phyloP scores from a whole-genome alignment of 2,888 invertebrate species.

The Orchesella flavescens region DNA sequence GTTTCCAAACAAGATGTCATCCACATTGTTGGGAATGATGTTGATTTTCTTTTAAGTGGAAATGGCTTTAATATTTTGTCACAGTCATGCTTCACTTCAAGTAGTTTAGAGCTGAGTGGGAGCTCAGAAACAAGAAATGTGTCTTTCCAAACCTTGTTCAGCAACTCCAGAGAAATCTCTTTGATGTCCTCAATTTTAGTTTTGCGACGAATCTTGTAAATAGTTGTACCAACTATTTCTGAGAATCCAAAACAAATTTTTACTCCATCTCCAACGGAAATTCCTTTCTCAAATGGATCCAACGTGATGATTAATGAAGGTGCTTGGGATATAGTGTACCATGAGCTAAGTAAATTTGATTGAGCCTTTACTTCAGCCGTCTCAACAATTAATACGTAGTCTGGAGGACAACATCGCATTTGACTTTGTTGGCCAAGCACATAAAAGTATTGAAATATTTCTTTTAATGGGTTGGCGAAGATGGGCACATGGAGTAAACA shows the following conservation, averaged over 20 bases:
- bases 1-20: background rate
- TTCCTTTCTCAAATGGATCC: background rate
- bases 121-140: too few relatives aligned
- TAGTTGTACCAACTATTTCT: background rate
- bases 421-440: background rate
- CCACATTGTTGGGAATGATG: background rate
- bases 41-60: background rate
- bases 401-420: background rate
- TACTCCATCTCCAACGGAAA: background rate
- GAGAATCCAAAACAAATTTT: background rate
- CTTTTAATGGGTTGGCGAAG: background rate
- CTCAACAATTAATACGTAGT: background rate
- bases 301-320: background rate
- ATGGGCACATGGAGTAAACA: background rate
- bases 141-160: too few relatives aligned
- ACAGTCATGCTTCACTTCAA: background rate
- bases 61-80: background rate
- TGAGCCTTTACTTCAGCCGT: background rate
- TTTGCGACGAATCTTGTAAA: background rate
- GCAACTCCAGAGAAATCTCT: too few relatives aligned
- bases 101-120: too few relatives aligned
- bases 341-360: background rate
- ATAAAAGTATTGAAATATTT: background rate
- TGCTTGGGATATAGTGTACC: too few relatives aligned
- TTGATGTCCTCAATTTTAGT: too few relatives aligned